Evolutionary conservation across 2,797 vertebrate genomes (phyloP).

Genomic region (Rhinella marina): DNA sequence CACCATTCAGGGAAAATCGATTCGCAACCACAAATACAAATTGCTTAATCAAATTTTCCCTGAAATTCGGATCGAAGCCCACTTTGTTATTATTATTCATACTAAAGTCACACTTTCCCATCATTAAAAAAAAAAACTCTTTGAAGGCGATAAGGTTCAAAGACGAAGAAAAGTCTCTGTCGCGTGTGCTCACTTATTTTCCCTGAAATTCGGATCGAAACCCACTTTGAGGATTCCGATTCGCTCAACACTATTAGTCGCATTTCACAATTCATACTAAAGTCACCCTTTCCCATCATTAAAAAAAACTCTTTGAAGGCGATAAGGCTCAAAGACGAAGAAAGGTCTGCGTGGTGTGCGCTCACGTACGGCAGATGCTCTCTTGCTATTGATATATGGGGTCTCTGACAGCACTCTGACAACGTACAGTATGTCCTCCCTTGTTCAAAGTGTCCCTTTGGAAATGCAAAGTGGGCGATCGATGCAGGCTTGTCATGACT

Average conservation of each 20-base stretch:
- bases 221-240: too few species aligned
- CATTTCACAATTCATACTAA: slow-evolving; percentile 22
- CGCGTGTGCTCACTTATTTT: not conserved
- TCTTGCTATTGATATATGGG: slow-evolving; percentile 43
- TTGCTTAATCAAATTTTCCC: too few species aligned
- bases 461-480: slow-evolving; percentile 53
- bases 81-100: slow-evolving; percentile 3
- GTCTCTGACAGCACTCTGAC: slow-evolving; percentile 48
- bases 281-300: not conserved
- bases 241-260: too few species aligned
- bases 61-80: too few species aligned
- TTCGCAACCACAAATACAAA: too few species aligned
- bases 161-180: slow-evolving; percentile 23
- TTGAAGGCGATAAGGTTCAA: slow-evolving; percentile 28
- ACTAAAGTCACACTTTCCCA: slow-evolving; percentile 1
- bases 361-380: not conserved
- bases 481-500: slow-evolving; percentile 40
- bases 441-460: slow-evolving; percentile 48
- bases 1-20: too few species aligned
- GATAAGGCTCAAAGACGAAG: slow-evolving; percentile 30
- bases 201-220: too few species aligned
- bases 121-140: slow-evolving; percentile 11
- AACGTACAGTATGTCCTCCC: slow-evolving; percentile 49
- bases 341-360: not conserved
- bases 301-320: slow-evolving; percentile 23